These are phyloP conservation scores for Borostomias antarcticus DNA, from an alignment of 2,797 vertebrate species.

Conservation along the genomic window DNA sequence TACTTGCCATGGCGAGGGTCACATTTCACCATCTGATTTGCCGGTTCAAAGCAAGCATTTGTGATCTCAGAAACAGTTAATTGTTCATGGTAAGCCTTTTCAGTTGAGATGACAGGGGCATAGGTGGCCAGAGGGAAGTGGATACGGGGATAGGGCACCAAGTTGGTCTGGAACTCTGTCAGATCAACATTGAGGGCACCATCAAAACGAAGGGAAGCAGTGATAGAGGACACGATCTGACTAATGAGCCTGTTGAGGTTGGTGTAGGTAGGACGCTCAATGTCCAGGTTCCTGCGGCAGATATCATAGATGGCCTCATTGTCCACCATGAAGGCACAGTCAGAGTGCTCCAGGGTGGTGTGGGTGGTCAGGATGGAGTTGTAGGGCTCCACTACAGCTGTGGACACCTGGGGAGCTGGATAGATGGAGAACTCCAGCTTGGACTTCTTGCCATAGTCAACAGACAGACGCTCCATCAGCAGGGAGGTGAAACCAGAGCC, in stretches of 20 bases:
- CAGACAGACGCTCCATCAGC: slow-evolving; percentile 84
- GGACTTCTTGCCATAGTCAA: slow-evolving; percentile 84
- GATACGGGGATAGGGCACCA: slow-evolving; percentile 79
- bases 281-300: slow-evolving; percentile 80
- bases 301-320: slow-evolving; percentile 78
- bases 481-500: slow-evolving; percentile 86
- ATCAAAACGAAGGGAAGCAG: slow-evolving; percentile 83
- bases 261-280: slow-evolving; percentile 80
- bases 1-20: slow-evolving; percentile 64
- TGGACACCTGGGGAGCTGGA: slow-evolving; percentile 85
- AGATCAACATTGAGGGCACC: slow-evolving; percentile 82
- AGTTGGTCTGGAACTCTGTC: slow-evolving; percentile 85
- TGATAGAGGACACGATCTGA: slow-evolving; percentile 84
- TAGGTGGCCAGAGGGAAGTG: slow-evolving; percentile 79
- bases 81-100: slow-evolving; percentile 68
- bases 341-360: slow-evolving; percentile 76
- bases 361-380: slow-evolving; percentile 82
- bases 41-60: slow-evolving; percentile 72
- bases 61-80: slow-evolving; percentile 55
- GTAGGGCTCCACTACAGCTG: slow-evolving; percentile 84
- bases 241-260: slow-evolving; percentile 80
- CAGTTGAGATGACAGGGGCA: slow-evolving; percentile 76
- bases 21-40: slow-evolving; percentile 82
- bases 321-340: slow-evolving; percentile 75
- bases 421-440: slow-evolving; percentile 87